Evolutionary conservation across 2,888 invertebrate genomes (phyloP).

Genomic region (Odontocolon sp.): DNA sequence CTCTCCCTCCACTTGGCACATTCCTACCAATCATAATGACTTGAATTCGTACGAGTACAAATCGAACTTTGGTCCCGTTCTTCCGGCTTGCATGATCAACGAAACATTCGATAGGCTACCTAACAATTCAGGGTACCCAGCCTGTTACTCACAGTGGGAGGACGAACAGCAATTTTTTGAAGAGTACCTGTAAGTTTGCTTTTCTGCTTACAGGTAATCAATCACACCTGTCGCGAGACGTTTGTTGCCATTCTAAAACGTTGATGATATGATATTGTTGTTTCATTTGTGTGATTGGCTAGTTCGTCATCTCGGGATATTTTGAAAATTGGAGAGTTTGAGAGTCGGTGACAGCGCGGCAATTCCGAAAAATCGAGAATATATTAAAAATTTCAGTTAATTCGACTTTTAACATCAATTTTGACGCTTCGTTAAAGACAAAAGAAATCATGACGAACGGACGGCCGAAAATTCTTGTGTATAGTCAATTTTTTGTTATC

Average conservation of each 20-base stretch:
- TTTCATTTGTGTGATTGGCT: not conserved
- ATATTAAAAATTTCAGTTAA: no score
- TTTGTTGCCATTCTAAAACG: no score
- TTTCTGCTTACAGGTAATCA: slow-evolving; percentile 4
- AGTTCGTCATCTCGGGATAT: no score
- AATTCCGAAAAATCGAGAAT: no score
- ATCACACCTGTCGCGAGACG: not conserved
- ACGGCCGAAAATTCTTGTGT: no score
- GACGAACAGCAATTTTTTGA: slow-evolving; percentile 68
- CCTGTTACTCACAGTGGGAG: slow-evolving; percentile 45
- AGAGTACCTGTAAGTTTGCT: slow-evolving; percentile 73
- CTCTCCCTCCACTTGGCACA: slow-evolving; percentile 2
- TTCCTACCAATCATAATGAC: slow-evolving; percentile 32
- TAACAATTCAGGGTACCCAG: slow-evolving; percentile 2
- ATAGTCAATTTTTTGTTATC: no score
- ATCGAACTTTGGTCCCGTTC: slow-evolving; percentile 47
- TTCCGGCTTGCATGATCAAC: slow-evolving; percentile 40
- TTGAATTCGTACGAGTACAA: slow-evolving; percentile 39
- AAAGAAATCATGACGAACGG: no score
- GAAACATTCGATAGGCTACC: slow-evolving; percentile 1
- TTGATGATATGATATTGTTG: not conserved
- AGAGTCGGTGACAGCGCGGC: no score
- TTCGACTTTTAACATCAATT: no score
- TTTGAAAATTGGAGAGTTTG: no score
- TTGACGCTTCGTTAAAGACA: no score